These are phyloP conservation scores for Prinia subflava DNA, from an alignment of 2,113 vertebrate species.

Conservation along the genomic window DNA sequence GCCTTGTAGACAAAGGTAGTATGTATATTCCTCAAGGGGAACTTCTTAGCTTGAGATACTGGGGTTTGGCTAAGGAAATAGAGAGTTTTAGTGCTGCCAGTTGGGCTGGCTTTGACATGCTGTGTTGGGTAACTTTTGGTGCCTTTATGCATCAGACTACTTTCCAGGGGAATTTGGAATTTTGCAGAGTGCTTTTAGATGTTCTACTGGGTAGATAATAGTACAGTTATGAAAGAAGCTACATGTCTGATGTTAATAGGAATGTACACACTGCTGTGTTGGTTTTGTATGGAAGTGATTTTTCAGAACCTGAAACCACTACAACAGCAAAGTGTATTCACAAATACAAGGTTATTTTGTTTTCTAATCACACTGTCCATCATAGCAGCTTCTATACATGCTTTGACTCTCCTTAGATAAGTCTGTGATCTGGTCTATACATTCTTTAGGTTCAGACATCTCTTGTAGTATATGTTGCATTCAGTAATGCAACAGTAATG, in stretches of 20 bases:
- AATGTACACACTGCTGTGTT: neutral
- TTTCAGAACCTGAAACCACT: neutral
- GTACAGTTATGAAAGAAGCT: neutral
- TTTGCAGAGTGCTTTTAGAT: neutral
- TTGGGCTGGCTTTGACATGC: neutral
- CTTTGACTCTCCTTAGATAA: neutral
- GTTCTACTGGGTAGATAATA: neutral
- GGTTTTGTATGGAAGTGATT: neutral
- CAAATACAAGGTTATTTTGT: neutral
- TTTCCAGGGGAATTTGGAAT: neutral
- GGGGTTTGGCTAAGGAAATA: neutral
- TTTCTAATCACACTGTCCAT: neutral
- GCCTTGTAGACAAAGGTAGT: neutral
- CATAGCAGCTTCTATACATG: neutral
- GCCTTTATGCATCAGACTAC: neutral
- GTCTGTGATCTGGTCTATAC: neutral
- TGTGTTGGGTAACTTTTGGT: neutral
- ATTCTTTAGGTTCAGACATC: neutral
- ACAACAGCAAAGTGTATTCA: neutral
- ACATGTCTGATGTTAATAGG: neutral
- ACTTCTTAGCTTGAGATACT: neutral
- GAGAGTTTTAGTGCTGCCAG: neutral
- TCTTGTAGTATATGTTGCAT: neutral
- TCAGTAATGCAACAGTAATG: no score
- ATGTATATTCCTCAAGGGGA: neutral